A percentile compares a stretch with the other conserved stretches of the same genome.
These are phyloP conservation scores for Hemicordylus capensis DNA, from an alignment of 2,113 vertebrate genomes.

Conservation along the genomic window DNA sequence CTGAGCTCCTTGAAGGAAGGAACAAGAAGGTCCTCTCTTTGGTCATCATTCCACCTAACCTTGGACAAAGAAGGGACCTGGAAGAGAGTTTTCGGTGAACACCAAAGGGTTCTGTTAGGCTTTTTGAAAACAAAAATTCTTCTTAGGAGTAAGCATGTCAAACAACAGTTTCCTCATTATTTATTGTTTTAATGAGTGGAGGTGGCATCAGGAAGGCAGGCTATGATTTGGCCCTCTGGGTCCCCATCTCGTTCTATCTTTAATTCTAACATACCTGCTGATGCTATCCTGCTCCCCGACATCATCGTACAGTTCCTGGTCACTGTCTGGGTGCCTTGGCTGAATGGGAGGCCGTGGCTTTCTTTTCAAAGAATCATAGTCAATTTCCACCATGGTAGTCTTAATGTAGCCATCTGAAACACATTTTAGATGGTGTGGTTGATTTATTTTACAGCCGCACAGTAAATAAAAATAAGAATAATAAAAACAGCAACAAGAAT, in stretches of 20 bases:
- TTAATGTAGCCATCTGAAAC: constrained; percentile 91
- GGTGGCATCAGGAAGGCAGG: neutral
- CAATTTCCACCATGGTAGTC: constrained; percentile 87
- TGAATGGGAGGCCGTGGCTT: constrained; percentile 65
- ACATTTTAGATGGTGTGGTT: neutral
- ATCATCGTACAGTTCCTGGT: constrained; percentile 90
- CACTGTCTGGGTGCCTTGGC: constrained; percentile 52
- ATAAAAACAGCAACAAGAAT: too few relatives aligned
- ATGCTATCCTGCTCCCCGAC: constrained; percentile 75
- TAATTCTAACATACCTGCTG: constrained; percentile 71
- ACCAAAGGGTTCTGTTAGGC: too few relatives aligned
- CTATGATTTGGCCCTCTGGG: neutral
- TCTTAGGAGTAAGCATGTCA: neutral
- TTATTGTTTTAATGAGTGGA: neutral
- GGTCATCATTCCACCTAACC: too few relatives aligned
- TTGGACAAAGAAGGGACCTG: too few relatives aligned
- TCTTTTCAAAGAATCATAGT: constrained; percentile 84
- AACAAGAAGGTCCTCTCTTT: too few relatives aligned
- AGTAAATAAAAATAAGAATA: too few relatives aligned
- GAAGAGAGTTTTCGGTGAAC: too few relatives aligned
- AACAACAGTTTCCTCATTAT: neutral
- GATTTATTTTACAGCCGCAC: neutral
- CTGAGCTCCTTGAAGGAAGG: neutral
- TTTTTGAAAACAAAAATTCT: neutral
- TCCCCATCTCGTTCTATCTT: neutral